Base-by-base conservation (phyloP, 2,888 invertebrate genomes). In the Cataglyphis rosenhaueri region DNA sequence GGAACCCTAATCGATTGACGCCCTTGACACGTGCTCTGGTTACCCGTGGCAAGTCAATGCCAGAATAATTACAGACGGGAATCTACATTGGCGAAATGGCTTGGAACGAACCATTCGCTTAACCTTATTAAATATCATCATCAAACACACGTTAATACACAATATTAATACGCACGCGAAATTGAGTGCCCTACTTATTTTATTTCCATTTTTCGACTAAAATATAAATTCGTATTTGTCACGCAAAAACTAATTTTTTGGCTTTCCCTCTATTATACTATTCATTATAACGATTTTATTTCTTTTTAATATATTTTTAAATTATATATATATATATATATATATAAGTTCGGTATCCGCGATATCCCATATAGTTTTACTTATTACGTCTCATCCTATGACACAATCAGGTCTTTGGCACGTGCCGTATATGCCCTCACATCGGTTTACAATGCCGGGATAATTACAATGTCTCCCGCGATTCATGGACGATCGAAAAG, bases 11-110 rank as follows among this genome's bases (percentile, higher is more conserved):
- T 87, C 85, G 85, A 88, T 84, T 66, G 74, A 21, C 44, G 89
- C 55, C 90, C 90, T 87, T 86, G 89, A 87, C 90, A 87, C 87
- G 90, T 87, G 86, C 79, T 76, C 82, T 44, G 83, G 81, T 88
- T 84, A 81, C 62, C 61, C 88, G 81, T 83, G 84, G 83, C 82
- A 38, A 70, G 55, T 55, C 86, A 82, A 85, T 87, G 84, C 73
- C 83, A 74, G 85, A 87, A 83, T 85, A 87, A 89, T 87, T 86
- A 89, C 55, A 66, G 55, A 9, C 48, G 62, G 65, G 79, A 84
- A 84, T 41, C 62, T 61, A 81, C 70, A 76, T 61, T 41, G 32
- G 70, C 70, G 73, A 82, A 85, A 85, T 73, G 15, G 52, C 41
- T 76, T 25, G 32, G 15, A 41, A 35, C 70, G 44, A 48, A 48